Percentiles rank a stretch among this genome's conserved stretches.
Conservation (phyloP, 2,797 vertebrate genomes). For the Valencia hispanica region DNA sequence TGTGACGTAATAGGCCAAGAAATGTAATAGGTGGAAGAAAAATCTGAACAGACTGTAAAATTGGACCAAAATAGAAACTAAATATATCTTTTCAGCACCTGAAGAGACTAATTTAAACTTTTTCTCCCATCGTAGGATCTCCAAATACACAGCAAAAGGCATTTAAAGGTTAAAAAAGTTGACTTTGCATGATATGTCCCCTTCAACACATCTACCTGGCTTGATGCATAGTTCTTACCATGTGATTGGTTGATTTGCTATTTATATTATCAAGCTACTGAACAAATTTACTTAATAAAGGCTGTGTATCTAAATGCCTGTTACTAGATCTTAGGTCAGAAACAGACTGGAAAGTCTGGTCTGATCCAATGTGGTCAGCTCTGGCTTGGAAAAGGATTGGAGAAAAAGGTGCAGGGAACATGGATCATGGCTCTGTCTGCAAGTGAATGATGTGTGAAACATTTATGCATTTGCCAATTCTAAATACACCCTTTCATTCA, state of each 20-base stretch:
- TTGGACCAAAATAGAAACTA: too few relatives aligned
- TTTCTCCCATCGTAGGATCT: too few relatives aligned
- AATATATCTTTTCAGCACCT: too few relatives aligned
- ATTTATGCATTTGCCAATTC: slow-evolving; percentile 61
- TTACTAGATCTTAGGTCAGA: slow-evolving; percentile 7
- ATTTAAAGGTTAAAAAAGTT: too few relatives aligned
- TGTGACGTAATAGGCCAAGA: too few relatives aligned
- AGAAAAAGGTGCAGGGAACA: slow-evolving; percentile 52
- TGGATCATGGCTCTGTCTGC: slow-evolving; percentile 43
- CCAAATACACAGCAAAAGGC: too few relatives aligned
- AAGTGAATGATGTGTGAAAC: slow-evolving; percentile 59
- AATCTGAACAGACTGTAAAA: too few relatives aligned
- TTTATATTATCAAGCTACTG: not conserved
- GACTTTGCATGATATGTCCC: too few relatives aligned
- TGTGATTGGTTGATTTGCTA: not conserved
- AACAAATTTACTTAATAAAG: not conserved
- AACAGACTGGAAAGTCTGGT: slow-evolving; percentile 26
- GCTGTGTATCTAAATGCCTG: not conserved
- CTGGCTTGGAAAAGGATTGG: slow-evolving; percentile 13
- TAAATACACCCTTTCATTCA: slow-evolving; percentile 81
- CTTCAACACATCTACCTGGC: too few relatives aligned
- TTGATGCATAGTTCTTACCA: not conserved
- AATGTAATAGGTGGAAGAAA: too few relatives aligned
- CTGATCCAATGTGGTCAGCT: slow-evolving; percentile 18
- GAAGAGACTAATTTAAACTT: too few relatives aligned